Evolutionary conservation across 2,888 invertebrate genomes (phyloP), one percentile per base, ranked within the genome.

Genomic region (Ornithoptera priamus): DNA sequence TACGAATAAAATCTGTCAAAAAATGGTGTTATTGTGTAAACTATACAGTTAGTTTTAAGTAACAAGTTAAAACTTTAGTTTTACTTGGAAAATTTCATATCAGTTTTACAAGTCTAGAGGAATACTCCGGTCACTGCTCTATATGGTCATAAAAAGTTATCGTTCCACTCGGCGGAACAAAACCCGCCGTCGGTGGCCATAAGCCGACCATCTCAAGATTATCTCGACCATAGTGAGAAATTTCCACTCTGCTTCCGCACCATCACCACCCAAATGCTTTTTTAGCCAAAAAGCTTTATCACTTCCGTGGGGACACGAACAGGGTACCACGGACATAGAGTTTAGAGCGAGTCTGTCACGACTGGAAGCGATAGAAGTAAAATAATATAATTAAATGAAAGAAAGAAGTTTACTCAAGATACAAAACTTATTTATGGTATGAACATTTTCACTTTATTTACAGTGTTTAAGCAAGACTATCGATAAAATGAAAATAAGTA

Each of bases 241-340:
- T 86, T 84, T 81, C 85, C 84, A 86, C 85, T 86, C 85, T 80
- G 85, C 89, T 92, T 91, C 91, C 91, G 86, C 88, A 75, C 87
- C 90, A 89, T 90, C 88, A 85, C 86, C 87, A 75, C 80, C 85
- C 84, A 80, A 88, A 90, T 87, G 87, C 84, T 91, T 92, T 92
- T 92, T 92, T 91, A 87, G 87, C 85, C 90, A 89, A 91, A 90
- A 90, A 90, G 87, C 88, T 92, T 92, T 92, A 92, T 92, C 89
- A 90, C 91, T 92, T 92, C 91, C 92, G 89, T 87, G 85, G 89
- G 90, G 88, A 83, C 81, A 80, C 80, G 85, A 85, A 79, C 82
- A 81, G 75, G 81, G 86, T 82, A 80, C 81, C 65, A 81, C 75
- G 75, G 69, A 62, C 78, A 56, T 18, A n/a, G n/a, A 4, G 1